These are phyloP conservation scores for Drosophila vallismaia DNA, from an alignment of 2,888 invertebrate genomes.

Conservation along the genomic window DNA sequence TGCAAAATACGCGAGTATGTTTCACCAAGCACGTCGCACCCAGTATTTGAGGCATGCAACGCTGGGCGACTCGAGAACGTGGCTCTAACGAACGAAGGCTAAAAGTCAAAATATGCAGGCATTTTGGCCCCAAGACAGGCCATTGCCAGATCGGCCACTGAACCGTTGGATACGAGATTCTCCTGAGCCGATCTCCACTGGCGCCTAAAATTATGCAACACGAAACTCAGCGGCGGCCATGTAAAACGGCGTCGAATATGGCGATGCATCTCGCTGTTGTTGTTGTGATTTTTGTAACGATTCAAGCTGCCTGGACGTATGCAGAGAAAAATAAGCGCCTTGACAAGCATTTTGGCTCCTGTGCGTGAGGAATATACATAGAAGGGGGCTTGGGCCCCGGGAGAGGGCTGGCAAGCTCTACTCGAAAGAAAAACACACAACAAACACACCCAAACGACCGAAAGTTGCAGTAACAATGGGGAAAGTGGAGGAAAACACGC, in stretches of 20 bases:
- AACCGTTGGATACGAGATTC: not conserved
- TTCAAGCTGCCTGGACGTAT: not conserved
- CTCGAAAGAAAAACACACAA: not conserved
- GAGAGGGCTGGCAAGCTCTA: not conserved
- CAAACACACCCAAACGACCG: not conserved
- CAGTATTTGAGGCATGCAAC: not conserved
- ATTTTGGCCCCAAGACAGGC: not conserved
- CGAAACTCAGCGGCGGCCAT: not conserved
- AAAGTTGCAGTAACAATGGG: constrained; percentile 1
- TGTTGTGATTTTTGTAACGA: not conserved
- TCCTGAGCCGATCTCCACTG: not conserved
- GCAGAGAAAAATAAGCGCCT: not conserved
- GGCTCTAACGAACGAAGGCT: constrained; percentile 5
- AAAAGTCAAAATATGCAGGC: constrained; percentile 29
- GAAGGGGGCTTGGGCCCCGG: not conserved
- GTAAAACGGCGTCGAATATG: not conserved
- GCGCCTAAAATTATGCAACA: not conserved
- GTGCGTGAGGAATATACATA: not conserved
- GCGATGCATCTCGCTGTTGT: not conserved
- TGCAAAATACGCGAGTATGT: constrained; percentile 22
- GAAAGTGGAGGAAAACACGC: constrained; percentile 6
- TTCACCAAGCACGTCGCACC: constrained; percentile 35
- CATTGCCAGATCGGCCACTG: too few species aligned
- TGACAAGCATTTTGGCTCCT: not conserved
- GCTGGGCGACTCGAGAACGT: constrained; percentile 17